Evolutionary conservation across 2,113 vertebrate genomes (phyloP), one percentile per base, ranked within the genome.

Genomic region (Syngnathus scovelli): DNA sequence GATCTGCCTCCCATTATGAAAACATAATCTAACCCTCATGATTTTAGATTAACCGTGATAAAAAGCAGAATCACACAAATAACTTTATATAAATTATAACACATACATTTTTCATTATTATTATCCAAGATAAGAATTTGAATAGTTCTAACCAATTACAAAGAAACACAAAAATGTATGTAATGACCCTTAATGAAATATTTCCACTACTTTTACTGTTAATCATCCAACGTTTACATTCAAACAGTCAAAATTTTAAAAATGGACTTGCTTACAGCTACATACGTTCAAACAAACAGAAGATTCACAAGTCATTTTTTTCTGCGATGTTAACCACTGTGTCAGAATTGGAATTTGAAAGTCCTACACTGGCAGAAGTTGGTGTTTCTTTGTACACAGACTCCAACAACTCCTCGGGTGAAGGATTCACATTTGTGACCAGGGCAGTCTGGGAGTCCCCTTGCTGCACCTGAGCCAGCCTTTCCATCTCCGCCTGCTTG

Each of bases 391-490:
- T 89, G 88, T 93, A 98, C 80, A 88, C 91, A 11, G 93, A 90
- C 83, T 99, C 94, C 78, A 99, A 91, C 72, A 92, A 90, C 81
- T 91, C 91, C 68, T 95, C 92, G 68, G 94, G 86, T 33, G 92
- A 83, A 38, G 90, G 61, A 62, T 44, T 62, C 39, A 8, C 39
- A 27, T 62, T 87, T 5, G 81, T 73, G 67, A 87, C 69, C 27
- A 71, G 13, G 36, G 33, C 16, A 65, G 75, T 59, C 15, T 74
- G 77, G 1, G 81, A 58, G 55, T 44, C 55, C 49, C 1, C 74
- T 3, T 75, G 87, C 70, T 77, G 88, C 51, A 87, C 84, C 82
- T 92, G 89, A 18, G 84, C 60, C 12, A 89, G 82, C 77, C 84
- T 92, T 76, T 90, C 93, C 73, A 79, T 70, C 75, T 93, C 93